Base-by-base conservation (phyloP, 2,113 vertebrate species). In the Leptobrachium ailaonicum region DNA sequence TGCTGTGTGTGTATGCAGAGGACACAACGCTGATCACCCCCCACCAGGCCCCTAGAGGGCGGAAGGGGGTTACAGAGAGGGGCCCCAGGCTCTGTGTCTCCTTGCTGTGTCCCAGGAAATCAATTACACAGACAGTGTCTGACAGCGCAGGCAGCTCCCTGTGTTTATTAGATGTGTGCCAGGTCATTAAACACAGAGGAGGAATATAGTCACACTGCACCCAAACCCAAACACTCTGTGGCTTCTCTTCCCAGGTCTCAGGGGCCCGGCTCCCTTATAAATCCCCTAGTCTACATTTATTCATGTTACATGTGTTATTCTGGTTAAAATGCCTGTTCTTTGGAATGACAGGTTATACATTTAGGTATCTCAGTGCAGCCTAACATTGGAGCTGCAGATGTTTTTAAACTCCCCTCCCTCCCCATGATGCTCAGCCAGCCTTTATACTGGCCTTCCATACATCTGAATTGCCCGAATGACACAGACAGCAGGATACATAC, bases 81-180 rank as follows among this genome's bases (percentile, higher is more conserved):
- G 83, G 84, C 86, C 86, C 84, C 86, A 89, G 88, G 84, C 83
- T 83, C 82, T 84, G 82, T 87, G 85, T 85, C 79, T 68, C 60
- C 79, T 83, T 86, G 83, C 71, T 79, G 66, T 69, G 60, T 82
- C 82, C 84, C 84, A 73, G 67, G 32, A 47, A 64, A 82, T 82
- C 78, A 71, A 80, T 50, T 69, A 69, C 70, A 64, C 73, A 68
- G 76, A 73, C 74, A 70, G 54, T 50, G 82, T 50, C 73, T 72
- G 54, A 73, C 69, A 40, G 72, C 63, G 45, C 68, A 62, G 53
- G 81, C 71, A 70, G 76, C 71, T 10, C 66, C 43, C 68, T 68
- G 71, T 80, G 71, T 80, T 80, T 80, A 80, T 80, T 41, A 67
- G 64, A 74, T 74, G 77, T 66, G 63, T 80, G 78, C 64, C 77